Evolutionary conservation across 2,797 vertebrate genomes (phyloP), one percentile per base, ranked within the genome.

Genomic region (Gobio occitaniae): DNA sequence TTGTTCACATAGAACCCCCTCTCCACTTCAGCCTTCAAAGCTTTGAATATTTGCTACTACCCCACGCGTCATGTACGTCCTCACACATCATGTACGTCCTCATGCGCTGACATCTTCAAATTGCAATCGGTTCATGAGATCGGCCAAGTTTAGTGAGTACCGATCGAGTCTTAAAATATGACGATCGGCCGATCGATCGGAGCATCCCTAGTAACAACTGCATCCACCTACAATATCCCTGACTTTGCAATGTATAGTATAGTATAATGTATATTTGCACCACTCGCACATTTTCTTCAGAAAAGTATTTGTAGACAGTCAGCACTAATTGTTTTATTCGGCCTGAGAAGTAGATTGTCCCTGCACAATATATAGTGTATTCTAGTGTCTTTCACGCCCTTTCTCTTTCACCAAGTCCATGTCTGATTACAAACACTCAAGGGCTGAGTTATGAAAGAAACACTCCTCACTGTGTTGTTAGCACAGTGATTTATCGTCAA

Each of bases 371-470:
- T 21, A 32, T 80, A 70, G 36, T 32, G 19, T 25, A n/a, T 78
- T 86, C 66, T 66, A 21, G 32, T 61, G 59, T 72, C 71, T 63
- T 32, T 81, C 52, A 68, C 59, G 13, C 48, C 65, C 25, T 71
- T 63, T 54, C n/a, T 29, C 54, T 59, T 68, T 79, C 68, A 52
- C 19, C 38, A 25, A 76, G 41, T 82, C 61, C 17, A 15, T 32
- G 15, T 85, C 25, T 59, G 75, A 85, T 74, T 81, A 44, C 11
- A 54, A 78, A 1, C 32, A 78, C 36, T 84, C 41, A 29, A 47
- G 78, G 47, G 8, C 32, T 65, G 77, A 87, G 85, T 72, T 87
- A 86, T 90, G 85, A 91, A 91, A 86, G 86, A 68, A 89, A 52
- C n/a, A 17, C 86, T 85, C 36, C 47, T 41, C 50, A 16, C 70